Percentiles rank a stretch among this genome's conserved stretches.
Evolutionary conservation across 2,113 vertebrate species (phyloP).

Genomic region (Amphiprion ocellaris): DNA sequence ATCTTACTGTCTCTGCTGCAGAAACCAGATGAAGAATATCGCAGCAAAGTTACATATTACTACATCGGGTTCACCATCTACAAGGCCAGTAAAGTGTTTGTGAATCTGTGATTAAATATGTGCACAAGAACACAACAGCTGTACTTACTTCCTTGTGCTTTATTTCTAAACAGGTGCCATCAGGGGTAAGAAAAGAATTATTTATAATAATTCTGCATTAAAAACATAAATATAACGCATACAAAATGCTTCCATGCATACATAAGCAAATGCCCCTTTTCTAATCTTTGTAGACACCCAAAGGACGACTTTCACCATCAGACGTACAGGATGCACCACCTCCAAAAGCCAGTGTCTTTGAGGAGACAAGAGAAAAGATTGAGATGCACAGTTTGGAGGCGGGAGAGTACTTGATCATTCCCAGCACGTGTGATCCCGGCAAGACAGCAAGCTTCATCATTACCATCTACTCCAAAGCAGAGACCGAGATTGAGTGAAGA

Average conservation of each 20-base stretch:
- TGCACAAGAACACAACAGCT: background rate
- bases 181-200: background rate
- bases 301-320: background rate
- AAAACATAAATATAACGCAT: background rate
- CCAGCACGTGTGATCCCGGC: background rate
- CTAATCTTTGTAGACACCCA: background rate
- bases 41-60: constrained; percentile 9
- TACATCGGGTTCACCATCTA: background rate
- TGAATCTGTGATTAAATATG: background rate
- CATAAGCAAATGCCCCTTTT: background rate
- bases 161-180: background rate
- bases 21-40: constrained; percentile 5
- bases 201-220: background rate
- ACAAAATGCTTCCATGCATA: background rate
- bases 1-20: constrained; percentile 22
- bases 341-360: background rate
- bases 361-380: background rate
- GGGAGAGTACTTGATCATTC: constrained; percentile 8
- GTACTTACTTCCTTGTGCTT: background rate
- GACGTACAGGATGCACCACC: background rate
- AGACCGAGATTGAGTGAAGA: background rate
- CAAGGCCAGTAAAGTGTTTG: background rate
- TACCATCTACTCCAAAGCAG: constrained; percentile 10
- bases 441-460: background rate
- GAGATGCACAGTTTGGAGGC: constrained; percentile 6